phyloP scores from a whole-genome alignment of 2,888 invertebrate species.

The Cryptophagus acutangulus region DNA sequence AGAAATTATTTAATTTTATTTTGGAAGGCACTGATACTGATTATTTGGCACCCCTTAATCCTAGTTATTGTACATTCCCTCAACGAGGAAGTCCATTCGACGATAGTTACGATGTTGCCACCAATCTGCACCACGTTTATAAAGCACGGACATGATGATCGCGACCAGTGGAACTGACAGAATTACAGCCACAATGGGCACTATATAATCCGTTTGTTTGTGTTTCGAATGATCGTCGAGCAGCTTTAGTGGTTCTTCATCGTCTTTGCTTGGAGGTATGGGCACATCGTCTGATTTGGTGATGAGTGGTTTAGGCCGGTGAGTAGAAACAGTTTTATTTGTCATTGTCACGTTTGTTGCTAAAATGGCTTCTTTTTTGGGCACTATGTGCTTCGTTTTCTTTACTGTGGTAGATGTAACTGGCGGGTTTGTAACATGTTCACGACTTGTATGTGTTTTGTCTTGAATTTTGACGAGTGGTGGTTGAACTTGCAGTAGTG shows the following conservation, averaged over 20 bases:
- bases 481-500: too few relatives aligned
- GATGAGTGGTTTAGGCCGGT: conserved; percentile 18
- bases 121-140: conserved; percentile 71
- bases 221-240: conserved; percentile 31
- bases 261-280: conserved; percentile 9
- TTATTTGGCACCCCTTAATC: too few relatives aligned
- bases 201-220: conserved; percentile 58
- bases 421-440: too few relatives aligned
- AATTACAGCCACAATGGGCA: conserved; percentile 70
- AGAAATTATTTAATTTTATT: too few relatives aligned
- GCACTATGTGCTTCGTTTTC: not conserved
- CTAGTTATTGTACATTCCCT: conserved; percentile 88
- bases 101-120: conserved; percentile 83
- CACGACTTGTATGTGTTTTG: too few relatives aligned
- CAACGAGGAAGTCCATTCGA: conserved; percentile 82
- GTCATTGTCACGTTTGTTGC: conserved; percentile 6
- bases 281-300: conserved; percentile 21
- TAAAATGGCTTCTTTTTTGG: not conserved
- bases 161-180: conserved; percentile 71
- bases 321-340: conserved; percentile 8
- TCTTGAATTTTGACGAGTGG: too few relatives aligned
- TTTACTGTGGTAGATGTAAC: not conserved
- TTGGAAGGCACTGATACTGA: too few relatives aligned
- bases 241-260: conserved; percentile 31
- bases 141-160: conserved; percentile 60